Percentiles rank a stretch among this genome's conserved stretches.
phyloP scores from a whole-genome alignment of 2,113 vertebrate species.

The Eulacestoma nigropectus region DNA sequence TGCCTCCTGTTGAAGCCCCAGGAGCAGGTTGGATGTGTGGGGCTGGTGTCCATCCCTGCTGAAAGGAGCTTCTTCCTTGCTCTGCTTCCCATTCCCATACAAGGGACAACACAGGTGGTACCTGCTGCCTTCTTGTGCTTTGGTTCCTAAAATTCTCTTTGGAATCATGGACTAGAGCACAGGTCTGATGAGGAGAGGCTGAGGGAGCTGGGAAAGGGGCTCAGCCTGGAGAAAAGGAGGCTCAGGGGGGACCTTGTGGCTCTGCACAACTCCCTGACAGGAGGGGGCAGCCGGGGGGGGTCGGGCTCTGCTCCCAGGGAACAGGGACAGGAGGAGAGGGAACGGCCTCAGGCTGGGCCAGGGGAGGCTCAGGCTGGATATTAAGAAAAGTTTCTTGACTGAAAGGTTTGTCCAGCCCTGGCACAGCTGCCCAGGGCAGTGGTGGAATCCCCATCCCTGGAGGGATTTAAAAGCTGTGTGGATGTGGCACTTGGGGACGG shows the following conservation, averaged over 20 bases:
- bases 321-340: neutral
- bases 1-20: fast-evolving
- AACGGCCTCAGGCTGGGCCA: neutral
- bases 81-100: neutral
- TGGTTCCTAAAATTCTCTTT: neutral
- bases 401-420: fast-evolving
- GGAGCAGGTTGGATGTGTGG: neutral
- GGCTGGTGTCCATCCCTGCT: neutral
- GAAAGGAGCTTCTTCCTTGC: neutral
- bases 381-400: too few relatives aligned
- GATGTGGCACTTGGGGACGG: neutral
- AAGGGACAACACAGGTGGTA: neutral
- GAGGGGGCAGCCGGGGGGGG: neutral
- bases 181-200: neutral
- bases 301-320: neutral
- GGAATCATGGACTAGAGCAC: neutral
- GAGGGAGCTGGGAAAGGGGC: neutral
- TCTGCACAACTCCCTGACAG: neutral
- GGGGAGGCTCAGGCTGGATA: fast-evolving
- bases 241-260: neutral
- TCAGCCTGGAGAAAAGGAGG: neutral
- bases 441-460: neutral
- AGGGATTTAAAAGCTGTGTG: fast-evolving
- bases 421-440: neutral
- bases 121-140: neutral